A percentile compares a stretch with the other conserved stretches of the same genome.
phyloP scores from a whole-genome alignment of 2,888 invertebrate species.

The Nipponacmea schrenckii region DNA sequence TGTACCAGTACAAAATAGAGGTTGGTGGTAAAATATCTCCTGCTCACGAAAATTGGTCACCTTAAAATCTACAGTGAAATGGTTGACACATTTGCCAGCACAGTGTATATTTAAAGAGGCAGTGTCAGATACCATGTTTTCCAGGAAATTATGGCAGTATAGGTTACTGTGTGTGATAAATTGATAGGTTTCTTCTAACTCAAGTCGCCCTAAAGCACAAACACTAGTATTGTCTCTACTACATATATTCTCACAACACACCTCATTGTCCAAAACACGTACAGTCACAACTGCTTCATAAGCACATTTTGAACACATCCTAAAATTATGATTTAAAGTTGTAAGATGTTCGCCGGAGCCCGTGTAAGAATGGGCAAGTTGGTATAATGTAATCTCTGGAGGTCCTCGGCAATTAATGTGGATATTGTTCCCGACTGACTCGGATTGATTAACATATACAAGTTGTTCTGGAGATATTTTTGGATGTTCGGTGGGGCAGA shows the following conservation, averaged over 20 bases:
- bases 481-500: not conserved
- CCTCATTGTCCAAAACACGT: not conserved
- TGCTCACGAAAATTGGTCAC: slow-evolving; percentile 1
- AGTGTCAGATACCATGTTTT: not conserved
- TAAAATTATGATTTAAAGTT: not conserved
- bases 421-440: not conserved
- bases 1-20: not conserved
- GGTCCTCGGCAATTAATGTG: not conserved
- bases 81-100: not conserved
- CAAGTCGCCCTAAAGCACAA: not conserved
- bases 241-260: not conserved
- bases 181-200: not conserved
- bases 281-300: slow-evolving; percentile 2
- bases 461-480: not conserved
- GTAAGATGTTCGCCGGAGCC: not conserved
- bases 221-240: not conserved
- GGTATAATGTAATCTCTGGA: not conserved
- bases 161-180: not conserved
- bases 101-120: not conserved
- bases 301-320: not conserved
- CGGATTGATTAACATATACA: not conserved
- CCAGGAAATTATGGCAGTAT: not conserved
- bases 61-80: not conserved
- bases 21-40: not conserved
- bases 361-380: not conserved